Base-by-base conservation (phyloP, 2,113 vertebrate species). In the Oceanodroma tethys region DNA sequence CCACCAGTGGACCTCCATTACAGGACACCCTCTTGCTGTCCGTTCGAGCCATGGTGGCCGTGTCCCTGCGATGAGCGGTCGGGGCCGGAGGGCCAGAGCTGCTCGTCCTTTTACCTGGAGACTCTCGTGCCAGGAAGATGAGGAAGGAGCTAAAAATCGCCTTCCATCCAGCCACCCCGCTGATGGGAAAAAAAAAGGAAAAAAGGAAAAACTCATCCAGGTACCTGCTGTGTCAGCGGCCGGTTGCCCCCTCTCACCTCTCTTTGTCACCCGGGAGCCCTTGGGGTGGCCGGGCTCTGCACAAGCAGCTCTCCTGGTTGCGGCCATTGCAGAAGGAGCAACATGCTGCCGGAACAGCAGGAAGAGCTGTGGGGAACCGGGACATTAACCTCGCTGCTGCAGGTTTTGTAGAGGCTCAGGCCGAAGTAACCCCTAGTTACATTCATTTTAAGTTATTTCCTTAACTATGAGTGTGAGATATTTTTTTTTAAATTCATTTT, bases 301-400 rank as follows among this genome's bases (percentile, higher is more conserved):
- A 22, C 32, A 34, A 20, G 55, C 48, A 71, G 47, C 12, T 17
- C 27, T 83, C 19, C 84, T 47, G 48, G 34, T 40, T 45, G 48
- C 3, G 17, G 25, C 22, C 36, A 20, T 19, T 13, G 9, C 55
- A 25, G 59, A 42, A 68, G 11, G 11, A 78, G 18, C 17, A 72
- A 21, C 7, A 7, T 1, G 3, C 8, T 2, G 5, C 30, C 42
- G 10, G 4, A 52, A 53, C 15, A 36, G n/a, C 1, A 5, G 17
- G 30, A 67, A 85, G 40, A 36, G 13, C 23, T 81, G 34, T 23
- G 25, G 27, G 55, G 48, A 65, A 52, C 30, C 0, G 1, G 45
- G 30, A 27, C 23, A 6, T n/a, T 23, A 34, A 19, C 47, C 16
- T 56, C 2, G 1, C 16, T 55, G 36, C 34, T 79, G 53, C 66